A percentile compares a stretch with the other conserved stretches of the same genome.
Evolutionary conservation across 2,113 vertebrate genomes (phyloP).

Genomic region (Nematolebias whitei): DNA sequence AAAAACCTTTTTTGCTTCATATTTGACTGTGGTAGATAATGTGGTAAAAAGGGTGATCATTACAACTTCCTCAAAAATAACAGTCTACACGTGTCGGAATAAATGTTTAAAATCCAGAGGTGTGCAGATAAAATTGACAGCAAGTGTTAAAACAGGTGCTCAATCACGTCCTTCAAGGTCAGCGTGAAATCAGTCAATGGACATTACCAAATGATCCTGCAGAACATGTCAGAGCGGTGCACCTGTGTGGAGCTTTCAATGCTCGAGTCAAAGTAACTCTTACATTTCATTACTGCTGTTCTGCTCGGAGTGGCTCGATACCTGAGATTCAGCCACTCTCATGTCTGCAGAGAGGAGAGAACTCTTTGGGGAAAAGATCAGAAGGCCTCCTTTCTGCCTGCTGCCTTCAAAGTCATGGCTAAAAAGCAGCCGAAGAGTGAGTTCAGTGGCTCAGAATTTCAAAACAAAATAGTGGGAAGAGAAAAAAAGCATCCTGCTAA

Average conservation of each 20-base stretch:
- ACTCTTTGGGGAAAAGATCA: slow-evolving; percentile 70
- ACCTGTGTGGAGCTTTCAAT: slow-evolving; percentile 8
- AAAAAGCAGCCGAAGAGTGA: slow-evolving; percentile 68
- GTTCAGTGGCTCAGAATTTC: slow-evolving; percentile 69
- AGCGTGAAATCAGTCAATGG: slow-evolving; percentile 30
- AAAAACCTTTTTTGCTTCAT: too few species aligned
- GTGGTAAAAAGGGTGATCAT: slow-evolving; percentile 13
- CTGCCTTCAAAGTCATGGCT: slow-evolving; percentile 74
- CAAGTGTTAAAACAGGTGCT: slow-evolving; percentile 19
- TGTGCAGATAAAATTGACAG: slow-evolving; percentile 34
- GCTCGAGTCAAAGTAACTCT: slow-evolving; percentile 30
- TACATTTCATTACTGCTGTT: slow-evolving; percentile 58
- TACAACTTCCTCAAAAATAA: slow-evolving; percentile 19
- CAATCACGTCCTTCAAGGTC: slow-evolving; percentile 35
- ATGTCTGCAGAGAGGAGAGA: slow-evolving; percentile 53
- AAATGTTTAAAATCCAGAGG: slow-evolving; percentile 39
- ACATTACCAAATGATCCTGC: slow-evolving; percentile 26
- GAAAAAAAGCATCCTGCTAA: slow-evolving; percentile 47
- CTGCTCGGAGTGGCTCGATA: slow-evolving; percentile 52
- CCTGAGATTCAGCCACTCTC: slow-evolving; percentile 53
- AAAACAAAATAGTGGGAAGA: slow-evolving; percentile 65
- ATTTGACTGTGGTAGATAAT: too few species aligned
- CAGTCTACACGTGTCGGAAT: slow-evolving; percentile 30
- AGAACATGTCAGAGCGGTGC: slow-evolving; percentile 12
- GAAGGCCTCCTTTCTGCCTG: slow-evolving; percentile 65